Percentiles rank a stretch among this genome's conserved stretches.
Evolutionary conservation across 2,113 vertebrate genomes (phyloP).

Genomic region (Mormyrus lacerda): DNA sequence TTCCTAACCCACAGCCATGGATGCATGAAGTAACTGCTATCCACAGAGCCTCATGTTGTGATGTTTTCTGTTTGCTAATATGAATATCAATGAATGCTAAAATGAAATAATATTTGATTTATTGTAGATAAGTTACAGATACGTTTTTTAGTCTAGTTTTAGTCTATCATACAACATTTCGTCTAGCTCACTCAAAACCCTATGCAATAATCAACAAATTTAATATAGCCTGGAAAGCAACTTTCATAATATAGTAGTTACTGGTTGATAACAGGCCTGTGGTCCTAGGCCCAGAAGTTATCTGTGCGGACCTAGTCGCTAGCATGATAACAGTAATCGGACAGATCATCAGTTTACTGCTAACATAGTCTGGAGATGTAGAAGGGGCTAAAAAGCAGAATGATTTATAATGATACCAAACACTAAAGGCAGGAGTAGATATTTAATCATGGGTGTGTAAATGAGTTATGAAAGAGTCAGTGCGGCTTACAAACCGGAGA

Average conservation of each 20-base stretch:
- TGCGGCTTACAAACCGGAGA: background rate
- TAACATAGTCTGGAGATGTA: background rate
- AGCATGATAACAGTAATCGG: background rate
- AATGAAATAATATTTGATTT: too few species aligned
- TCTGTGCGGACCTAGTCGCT: background rate
- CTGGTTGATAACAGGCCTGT: background rate
- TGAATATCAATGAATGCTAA: too few species aligned
- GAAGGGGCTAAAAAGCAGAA: background rate
- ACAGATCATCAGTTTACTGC: background rate
- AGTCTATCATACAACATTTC: background rate
- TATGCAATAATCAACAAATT: background rate
- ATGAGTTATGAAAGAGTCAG: background rate
- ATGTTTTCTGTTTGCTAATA: too few species aligned
- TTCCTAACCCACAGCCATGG: background rate
- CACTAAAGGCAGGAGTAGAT: background rate
- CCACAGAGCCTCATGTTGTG: background rate
- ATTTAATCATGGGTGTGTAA: background rate
- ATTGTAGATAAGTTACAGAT: background rate
- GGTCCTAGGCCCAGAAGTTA: background rate
- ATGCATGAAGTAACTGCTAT: background rate
- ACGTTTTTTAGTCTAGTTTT: background rate
- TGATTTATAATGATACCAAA: background rate
- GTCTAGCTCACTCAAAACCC: background rate
- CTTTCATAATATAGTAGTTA: background rate
- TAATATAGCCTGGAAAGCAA: background rate